Base-by-base conservation (phyloP, 2,113 vertebrate species). In the Vicugna pacos region DNA sequence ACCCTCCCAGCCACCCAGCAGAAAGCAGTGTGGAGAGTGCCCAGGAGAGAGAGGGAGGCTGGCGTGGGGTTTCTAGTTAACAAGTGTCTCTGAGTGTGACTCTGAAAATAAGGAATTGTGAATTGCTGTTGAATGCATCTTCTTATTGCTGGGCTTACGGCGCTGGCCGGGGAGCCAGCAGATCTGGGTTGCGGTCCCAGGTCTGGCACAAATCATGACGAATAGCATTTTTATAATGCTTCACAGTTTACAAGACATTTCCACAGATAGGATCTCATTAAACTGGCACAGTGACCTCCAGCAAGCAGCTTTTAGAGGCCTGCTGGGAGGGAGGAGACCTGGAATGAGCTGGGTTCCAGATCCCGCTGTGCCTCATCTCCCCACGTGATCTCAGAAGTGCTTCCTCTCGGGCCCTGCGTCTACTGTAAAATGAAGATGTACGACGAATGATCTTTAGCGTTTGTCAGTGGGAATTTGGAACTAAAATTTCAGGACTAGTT, bases 171-270 rank as follows among this genome's bases (percentile, higher is more conserved):
- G 58, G 82, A 89, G 77, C 22, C 50, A 20, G 22, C 16, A 58
- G 79, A 80, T 62, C 95, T 26, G 95, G 83, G 89, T 93, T 95
- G 93, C 50, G 87, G 92, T 52, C 79, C 90, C 67, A 86, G 77
- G 62, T 52, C 50, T 60, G 83, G 86, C 70, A 64, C 73, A 24
- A 73, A 84, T 76, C 56, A 48, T 12, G 86, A 48, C 92, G 75
- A 76, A 77, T 13, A 46, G 35, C 48, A 52, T 65, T 88, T 69
- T 83, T 70, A 75, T 62, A 14, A 76, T 38, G 72, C 67, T 92
- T 94, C 13, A 4, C 48, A 65, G 73, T 94, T 83, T 86, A 58
- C 19, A 35, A 93, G 94, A 64, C 77, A 72, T 95, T 89, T 82
- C 42, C 95, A 91, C 67, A 56, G 95, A 86, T 14, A 67, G 82